Percentiles rank a stretch among this genome's conserved stretches.
Conservation (phyloP, 1,140 invertebrate genomes). For the Euwallacea similis region DNA sequence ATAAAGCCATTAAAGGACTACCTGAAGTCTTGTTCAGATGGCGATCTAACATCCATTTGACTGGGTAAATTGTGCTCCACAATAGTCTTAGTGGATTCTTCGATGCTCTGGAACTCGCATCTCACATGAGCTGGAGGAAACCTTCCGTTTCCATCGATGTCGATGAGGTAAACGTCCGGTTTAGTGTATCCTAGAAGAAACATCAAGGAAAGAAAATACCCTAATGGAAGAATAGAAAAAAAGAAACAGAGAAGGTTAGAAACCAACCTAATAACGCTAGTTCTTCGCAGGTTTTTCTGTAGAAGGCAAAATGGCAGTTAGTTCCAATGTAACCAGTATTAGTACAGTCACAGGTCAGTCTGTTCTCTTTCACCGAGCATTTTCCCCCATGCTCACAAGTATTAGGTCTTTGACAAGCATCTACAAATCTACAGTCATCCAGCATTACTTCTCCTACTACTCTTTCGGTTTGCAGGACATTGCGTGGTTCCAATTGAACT, state of each 20-base stretch:
- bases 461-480: conserved; percentile 77
- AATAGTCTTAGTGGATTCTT: conserved; percentile 85
- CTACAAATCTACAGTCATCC: conserved; percentile 86
- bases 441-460: conserved; percentile 84
- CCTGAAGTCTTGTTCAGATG: conserved; percentile 70
- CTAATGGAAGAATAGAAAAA: background rate
- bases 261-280: conserved; percentile 71
- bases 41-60: conserved; percentile 82
- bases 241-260: background rate
- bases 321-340: conserved; percentile 86
- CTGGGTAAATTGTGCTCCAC: conserved; percentile 91
- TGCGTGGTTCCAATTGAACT: conserved; percentile 69
- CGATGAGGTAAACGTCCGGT: conserved; percentile 86
- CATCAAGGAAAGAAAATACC: conserved; percentile 12
- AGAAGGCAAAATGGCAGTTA: conserved; percentile 91
- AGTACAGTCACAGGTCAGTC: conserved; percentile 85
- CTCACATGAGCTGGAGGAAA: conserved; percentile 88
- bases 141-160: conserved; percentile 90
- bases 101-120: conserved; percentile 85
- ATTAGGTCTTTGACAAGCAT: conserved; percentile 84
- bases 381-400: conserved; percentile 90
- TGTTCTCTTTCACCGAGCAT: conserved; percentile 85
- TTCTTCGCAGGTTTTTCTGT: conserved; percentile 89
- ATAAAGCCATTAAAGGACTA: conserved; percentile 5
- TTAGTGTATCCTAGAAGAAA: conserved; percentile 67